A percentile compares a stretch with the other conserved stretches of the same genome.
Conservation (phyloP, 2,888 invertebrate species). For the Dicyrtomina minuta region DNA sequence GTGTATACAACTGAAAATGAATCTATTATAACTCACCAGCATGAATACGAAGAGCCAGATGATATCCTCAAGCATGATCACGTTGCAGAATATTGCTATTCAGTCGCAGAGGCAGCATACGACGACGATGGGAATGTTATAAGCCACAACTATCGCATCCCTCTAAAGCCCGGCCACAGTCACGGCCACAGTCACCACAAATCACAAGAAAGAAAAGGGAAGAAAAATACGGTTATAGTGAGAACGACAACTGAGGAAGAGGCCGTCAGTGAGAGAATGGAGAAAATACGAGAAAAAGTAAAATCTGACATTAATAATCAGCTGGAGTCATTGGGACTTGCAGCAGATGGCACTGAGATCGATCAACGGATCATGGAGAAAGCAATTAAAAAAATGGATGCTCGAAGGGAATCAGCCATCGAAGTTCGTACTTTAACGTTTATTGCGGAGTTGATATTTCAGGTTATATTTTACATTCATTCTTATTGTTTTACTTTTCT, state of each 20-base stretch:
- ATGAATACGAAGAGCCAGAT: conserved; percentile 25
- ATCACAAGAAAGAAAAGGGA: background rate
- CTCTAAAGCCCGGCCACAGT: background rate
- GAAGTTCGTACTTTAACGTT: too few species aligned
- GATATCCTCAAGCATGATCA: conserved; percentile 15
- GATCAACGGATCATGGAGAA: background rate
- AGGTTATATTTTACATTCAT: background rate
- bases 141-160: background rate
- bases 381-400: conserved; percentile 2
- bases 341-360: background rate
- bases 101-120: background rate
- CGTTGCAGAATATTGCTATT: conserved; percentile 15
- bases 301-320: background rate
- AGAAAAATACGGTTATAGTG: too few species aligned
- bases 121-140: background rate
- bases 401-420: background rate
- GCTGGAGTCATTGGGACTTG: conserved; percentile 3
- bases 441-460: background rate
- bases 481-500: background rate
- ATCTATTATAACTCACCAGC: too few species aligned
- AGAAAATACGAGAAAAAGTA: conserved; percentile 7
- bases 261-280: background rate
- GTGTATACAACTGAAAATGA: background rate
- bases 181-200: too few species aligned
- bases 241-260: background rate